phyloP scores from a whole-genome alignment of 2,888 invertebrate genomes.

The Himalopsyche tibetana region DNA sequence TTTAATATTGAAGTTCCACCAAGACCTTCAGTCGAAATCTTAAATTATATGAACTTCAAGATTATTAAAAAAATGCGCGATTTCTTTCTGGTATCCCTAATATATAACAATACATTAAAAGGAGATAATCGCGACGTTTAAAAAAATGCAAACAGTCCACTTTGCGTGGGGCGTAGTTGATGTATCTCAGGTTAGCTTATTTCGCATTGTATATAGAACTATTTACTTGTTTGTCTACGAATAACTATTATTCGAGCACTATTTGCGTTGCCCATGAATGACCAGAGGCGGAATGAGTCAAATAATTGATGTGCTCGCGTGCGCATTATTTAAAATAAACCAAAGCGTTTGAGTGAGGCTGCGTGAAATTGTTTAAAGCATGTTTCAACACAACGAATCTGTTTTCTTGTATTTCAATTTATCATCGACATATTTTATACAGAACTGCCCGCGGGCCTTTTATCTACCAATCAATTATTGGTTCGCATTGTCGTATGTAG shows the following conservation, averaged over 20 bases:
- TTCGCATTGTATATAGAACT: too few relatives aligned
- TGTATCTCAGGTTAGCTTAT: too few relatives aligned
- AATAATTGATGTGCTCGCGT: constrained; percentile 34
- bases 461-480: constrained; percentile 12
- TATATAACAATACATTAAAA: too few relatives aligned
- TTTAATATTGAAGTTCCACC: too few relatives aligned
- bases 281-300: constrained; percentile 17
- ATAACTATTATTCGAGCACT: neutral
- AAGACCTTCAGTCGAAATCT: too few relatives aligned
- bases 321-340: constrained; percentile 7
- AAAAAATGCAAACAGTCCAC: too few relatives aligned
- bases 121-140: too few relatives aligned
- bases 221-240: neutral
- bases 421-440: constrained; percentile 8
- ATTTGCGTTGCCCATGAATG: constrained; percentile 2
- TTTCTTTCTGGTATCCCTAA: too few relatives aligned
- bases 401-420: constrained; percentile 26
- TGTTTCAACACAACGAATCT: constrained; percentile 30
- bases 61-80: too few relatives aligned
- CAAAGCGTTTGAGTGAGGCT: neutral
- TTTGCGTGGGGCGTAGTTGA: too few relatives aligned
- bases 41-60: too few relatives aligned
- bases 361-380: constrained; percentile 1
- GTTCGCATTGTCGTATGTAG: neutral
- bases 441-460: neutral